A percentile compares a stretch with the other conserved stretches of the same genome.
phyloP scores from a whole-genome alignment of 2,797 vertebrate genomes.

The Falco peregrinus region DNA sequence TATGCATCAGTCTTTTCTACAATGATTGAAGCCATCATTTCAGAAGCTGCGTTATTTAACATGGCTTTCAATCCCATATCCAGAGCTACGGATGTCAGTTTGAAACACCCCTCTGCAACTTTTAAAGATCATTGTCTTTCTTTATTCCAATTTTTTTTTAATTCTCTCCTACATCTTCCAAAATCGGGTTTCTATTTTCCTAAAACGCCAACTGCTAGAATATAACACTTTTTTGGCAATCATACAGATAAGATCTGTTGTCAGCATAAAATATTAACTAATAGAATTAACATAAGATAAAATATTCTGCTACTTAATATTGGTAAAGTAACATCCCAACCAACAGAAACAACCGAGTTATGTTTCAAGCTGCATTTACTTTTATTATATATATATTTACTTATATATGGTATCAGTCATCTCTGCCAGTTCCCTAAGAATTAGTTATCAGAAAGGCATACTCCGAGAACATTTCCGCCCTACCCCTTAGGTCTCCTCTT shows the following conservation, averaged over 20 bases:
- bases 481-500: not conserved
- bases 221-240: constrained; percentile 69
- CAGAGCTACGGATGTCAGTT: constrained; percentile 1
- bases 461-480: not conserved
- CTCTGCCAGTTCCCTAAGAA: not conserved
- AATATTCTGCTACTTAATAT: constrained; percentile 66
- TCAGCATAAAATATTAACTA: constrained; percentile 62
- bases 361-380: constrained; percentile 28
- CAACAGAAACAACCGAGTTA: constrained; percentile 40
- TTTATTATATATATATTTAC: not conserved
- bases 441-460: not conserved
- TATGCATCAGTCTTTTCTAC: not conserved
- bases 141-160: not conserved
- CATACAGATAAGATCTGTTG: constrained; percentile 53
- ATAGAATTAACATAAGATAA: constrained; percentile 52
- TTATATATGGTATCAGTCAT: not conserved
- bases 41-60: constrained; percentile 52
- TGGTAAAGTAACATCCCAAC: constrained; percentile 50
- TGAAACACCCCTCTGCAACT: not conserved
- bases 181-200: not conserved
- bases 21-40: constrained; percentile 4
- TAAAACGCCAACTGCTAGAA: constrained; percentile 32
- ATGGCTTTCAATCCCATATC: not conserved
- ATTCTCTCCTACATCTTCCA: not conserved
- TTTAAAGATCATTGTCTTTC: not conserved